Percentiles rank a stretch among this genome's conserved stretches.
Conservation (phyloP, 2,113 vertebrate genomes). For the Athene noctua region DNA sequence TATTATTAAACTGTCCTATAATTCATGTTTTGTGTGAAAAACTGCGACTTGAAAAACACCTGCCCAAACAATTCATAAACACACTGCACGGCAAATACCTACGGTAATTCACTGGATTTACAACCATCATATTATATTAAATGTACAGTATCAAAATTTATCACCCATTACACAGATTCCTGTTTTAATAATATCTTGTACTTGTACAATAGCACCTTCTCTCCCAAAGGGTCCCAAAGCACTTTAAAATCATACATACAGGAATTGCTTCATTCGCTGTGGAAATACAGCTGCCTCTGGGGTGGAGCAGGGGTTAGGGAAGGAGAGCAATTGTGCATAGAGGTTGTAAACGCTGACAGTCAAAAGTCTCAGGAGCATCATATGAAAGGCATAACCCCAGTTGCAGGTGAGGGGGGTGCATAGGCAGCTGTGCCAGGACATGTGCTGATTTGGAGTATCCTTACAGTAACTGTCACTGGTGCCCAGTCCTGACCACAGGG, state of each 20-base stretch:
- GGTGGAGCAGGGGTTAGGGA: not conserved
- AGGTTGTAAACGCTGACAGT: not conserved
- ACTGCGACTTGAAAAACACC: constrained; percentile 66
- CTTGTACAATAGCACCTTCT: constrained; percentile 44
- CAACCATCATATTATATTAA: constrained; percentile 72
- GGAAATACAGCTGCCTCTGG: constrained; percentile 20
- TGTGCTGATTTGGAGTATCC: rapidly evolving
- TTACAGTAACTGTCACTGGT: rapidly evolving
- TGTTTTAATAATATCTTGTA: constrained; percentile 72
- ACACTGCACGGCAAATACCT: constrained; percentile 67
- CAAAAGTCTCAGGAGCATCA: not conserved
- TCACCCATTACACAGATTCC: constrained; percentile 69
- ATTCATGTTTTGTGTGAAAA: constrained; percentile 58
- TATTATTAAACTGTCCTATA: constrained; percentile 64
- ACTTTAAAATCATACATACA: constrained; percentile 1
- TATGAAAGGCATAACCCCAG: not conserved
- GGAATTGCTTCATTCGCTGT: constrained; percentile 21
- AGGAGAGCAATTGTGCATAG: not conserved
- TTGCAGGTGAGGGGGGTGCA: not conserved
- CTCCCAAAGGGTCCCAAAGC: constrained; percentile 54
- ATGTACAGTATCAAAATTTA: constrained; percentile 73
- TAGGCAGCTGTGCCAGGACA: not conserved
- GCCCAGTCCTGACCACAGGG: rapidly evolving
- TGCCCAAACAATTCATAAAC: constrained; percentile 77
- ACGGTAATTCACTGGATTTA: constrained; percentile 71